Base-by-base conservation (phyloP, 2,113 vertebrate species). In the Chrysemys picta region DNA sequence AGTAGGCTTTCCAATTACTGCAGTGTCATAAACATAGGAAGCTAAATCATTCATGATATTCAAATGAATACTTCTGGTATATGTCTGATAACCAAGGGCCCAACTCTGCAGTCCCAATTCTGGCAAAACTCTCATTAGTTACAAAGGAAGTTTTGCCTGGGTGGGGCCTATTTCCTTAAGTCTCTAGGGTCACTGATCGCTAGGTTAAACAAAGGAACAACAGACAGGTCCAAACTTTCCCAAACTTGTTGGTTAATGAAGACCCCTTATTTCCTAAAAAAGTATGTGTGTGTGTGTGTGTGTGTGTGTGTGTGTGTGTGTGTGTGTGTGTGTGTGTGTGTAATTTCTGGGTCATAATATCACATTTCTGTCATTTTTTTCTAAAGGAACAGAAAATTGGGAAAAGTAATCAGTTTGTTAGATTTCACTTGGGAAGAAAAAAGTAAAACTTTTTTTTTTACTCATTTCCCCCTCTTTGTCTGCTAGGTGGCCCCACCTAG, bases 181-280 rank as follows among this genome's bases (percentile, higher is more conserved):
- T 38, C 59, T 62, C 29, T 31, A 62, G 14, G 6, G 7, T 69
- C 62, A n/a, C 14, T 24, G 21, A 12, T 42, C 8, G 19, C 38
- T 12, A 42, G n/a, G 8, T 42, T 42, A 75, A 75, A 75, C 69
- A 75, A 75, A 75, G 69, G 17, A 38, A 8, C 17, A 42, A 42
- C 69, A 75, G 69, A 75, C 19, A 42, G 1, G 27, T 14, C 84
- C 49, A 7, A 85, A 47, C 16, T 6, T 31, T 69, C 16, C 62
- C 31, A 69, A 16, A n/a, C 3, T 17, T 65, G 29, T 42, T 88
- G 84, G 84, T 95, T 88, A 69, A 78, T 2, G 81, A 82, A 1
- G 88, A 35, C 50, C 56, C 24, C 2, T 1, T 81, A 80, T 13
- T 0, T 1, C 5, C 0, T 16, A 53, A 88, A 38, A 82, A 38